These are phyloP conservation scores for Frankliniella intonsa DNA, from an alignment of 2,888 invertebrate species.

Conservation along the genomic window DNA sequence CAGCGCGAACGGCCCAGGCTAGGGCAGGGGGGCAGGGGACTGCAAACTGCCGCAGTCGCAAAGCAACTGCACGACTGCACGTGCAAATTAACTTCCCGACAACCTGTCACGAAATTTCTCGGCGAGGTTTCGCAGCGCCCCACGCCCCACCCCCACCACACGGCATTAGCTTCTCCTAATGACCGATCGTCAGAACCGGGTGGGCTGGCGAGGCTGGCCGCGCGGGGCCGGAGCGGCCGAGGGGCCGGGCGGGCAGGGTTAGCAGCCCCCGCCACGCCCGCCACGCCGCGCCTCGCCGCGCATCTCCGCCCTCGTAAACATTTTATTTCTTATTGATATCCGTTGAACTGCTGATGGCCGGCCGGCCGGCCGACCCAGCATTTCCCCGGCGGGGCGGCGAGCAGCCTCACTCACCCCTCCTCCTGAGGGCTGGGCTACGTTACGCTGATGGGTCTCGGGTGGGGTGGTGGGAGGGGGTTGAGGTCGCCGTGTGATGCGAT, in stretches of 20 bases:
- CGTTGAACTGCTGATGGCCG: not conserved
- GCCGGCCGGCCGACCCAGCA: not conserved
- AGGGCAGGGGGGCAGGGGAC: too few species aligned
- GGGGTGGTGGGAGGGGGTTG: not conserved
- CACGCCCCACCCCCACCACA: not conserved
- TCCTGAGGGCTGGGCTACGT: not conserved
- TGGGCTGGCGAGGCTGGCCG: not conserved
- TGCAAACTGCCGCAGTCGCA: too few species aligned
- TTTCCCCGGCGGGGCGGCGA: not conserved
- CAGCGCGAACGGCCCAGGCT: too few species aligned
- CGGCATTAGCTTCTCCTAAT: not conserved
- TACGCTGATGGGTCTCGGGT: not conserved
- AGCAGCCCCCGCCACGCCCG: not conserved
- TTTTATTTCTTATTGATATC: constrained; percentile 23
- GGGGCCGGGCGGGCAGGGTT: too few species aligned
- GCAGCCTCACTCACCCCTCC: not conserved
- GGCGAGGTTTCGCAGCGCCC: not conserved
- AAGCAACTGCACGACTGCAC: too few species aligned
- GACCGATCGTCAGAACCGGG: not conserved
- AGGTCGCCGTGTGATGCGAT: not conserved
- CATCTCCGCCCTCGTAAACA: not conserved
- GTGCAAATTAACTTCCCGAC: too few species aligned
- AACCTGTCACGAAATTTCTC: too few species aligned
- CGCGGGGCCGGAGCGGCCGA: not conserved
- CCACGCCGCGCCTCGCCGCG: not conserved